phyloP scores from a whole-genome alignment of 2,113 vertebrate species.

The Chionomys nivalis region DNA sequence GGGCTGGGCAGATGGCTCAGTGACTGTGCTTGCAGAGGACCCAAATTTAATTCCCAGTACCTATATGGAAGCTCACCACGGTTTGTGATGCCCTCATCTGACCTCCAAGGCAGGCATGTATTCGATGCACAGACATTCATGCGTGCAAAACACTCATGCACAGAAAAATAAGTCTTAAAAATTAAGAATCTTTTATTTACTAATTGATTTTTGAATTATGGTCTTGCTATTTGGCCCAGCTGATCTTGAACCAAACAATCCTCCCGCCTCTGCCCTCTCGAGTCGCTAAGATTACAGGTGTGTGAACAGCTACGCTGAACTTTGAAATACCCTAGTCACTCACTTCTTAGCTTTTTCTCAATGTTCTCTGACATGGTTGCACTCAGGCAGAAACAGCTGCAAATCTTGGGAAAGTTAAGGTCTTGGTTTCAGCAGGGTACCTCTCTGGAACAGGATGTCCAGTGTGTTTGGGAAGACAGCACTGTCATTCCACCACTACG shows the following conservation, averaged over 20 bases:
- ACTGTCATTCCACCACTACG: background rate
- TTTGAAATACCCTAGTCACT: background rate
- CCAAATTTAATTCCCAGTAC: background rate
- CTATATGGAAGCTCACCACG: background rate
- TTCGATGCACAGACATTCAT: background rate
- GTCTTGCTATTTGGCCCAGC: background rate
- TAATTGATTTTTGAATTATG: background rate
- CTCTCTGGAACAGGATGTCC: background rate
- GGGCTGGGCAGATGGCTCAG: background rate
- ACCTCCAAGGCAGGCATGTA: background rate
- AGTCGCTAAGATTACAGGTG: background rate
- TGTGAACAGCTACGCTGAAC: background rate
- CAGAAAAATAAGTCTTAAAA: background rate
- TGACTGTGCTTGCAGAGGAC: background rate
- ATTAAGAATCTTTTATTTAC: background rate
- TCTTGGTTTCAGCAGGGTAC: background rate
- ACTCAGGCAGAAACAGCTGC: background rate
- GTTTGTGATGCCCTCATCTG: background rate
- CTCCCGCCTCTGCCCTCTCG: background rate
- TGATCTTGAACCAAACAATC: background rate
- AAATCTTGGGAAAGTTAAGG: background rate
- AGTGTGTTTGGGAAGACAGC: background rate
- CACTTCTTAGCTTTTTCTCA: background rate
- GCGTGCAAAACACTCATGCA: background rate
- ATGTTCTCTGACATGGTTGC: background rate